Base-by-base conservation (phyloP, 2,797 vertebrate genomes). In the Zalophus californianus region DNA sequence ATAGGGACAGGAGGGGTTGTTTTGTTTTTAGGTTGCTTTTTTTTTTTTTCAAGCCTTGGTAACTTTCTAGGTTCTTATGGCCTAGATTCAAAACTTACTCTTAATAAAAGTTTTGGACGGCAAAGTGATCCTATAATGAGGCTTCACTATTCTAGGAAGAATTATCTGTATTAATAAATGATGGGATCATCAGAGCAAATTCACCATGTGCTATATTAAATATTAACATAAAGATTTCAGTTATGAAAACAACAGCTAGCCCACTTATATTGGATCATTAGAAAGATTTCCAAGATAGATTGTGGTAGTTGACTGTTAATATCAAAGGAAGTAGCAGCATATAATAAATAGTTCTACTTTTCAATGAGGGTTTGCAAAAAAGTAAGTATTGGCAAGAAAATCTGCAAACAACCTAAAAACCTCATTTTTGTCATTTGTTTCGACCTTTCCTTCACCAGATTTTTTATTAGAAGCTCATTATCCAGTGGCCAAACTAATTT, bases 111-210 rank as follows among this genome's bases (percentile, higher is more conserved):
- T 62, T 94, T 90, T 54, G 38, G 41, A 93, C 58, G 90, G 10
- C 90, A 84, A 21, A 80, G 48, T 86, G 85, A 97, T 75, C 77
- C 68, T 68, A 72, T 83, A 89, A 96, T 41, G 64, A 97, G 58
- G 23, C 64, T 97, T 96, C 86, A 56, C 60, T 95, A 83, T 96
- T 97, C 94, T 94, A 96, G 73, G 80, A 96, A 97, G 92, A 97
- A 96, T 94, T 64, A 84, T 83, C 60, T 86, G 3, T 97, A 97
- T 97, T 86, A 98, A 97, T 96, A 97, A 97, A 94, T 98, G 73
- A 97, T 94, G 73, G 54, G 66, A 44, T 79, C 80, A 84, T 86
- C 88, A 96, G 77, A 92, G 62, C 38, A 86, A 88, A 96, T 94
- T n/a, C 54, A 29, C 82, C 54, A 95, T 60, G n/a, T 97, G 78